Evolutionary conservation across 2,113 vertebrate species (phyloP).

Genomic region (Oncorhynchus kisutch): DNA sequence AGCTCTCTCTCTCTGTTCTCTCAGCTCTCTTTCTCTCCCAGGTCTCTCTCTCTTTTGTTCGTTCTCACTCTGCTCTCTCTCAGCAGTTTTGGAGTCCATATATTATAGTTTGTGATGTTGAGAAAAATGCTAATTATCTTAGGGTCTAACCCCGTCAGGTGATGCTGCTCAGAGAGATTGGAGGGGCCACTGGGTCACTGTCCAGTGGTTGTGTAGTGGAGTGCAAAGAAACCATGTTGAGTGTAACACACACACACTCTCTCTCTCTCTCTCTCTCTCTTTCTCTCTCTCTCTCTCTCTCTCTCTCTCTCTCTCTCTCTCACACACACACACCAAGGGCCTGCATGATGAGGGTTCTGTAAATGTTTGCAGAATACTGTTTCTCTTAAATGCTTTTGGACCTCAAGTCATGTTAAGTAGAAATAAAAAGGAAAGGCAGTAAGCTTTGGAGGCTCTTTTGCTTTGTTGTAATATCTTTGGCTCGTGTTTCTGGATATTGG

Average conservation of each 20-base stretch:
- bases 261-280: not conserved
- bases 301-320: too few species aligned
- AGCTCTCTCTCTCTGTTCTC: constrained; percentile 43
- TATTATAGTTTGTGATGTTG: not conserved
- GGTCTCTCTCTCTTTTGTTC: too few species aligned
- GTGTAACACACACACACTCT: constrained; percentile 18
- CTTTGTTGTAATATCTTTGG: constrained; percentile 60
- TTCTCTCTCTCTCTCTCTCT: not conserved
- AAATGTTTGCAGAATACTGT: constrained; percentile 84
- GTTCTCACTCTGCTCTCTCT: constrained; percentile 45
- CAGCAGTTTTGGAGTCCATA: constrained; percentile 79
- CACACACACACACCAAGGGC: constrained; percentile 21
- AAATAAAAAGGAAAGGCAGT: constrained; percentile 44
- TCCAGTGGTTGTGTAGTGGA: constrained; percentile 17
- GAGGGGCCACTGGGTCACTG: constrained; percentile 14
- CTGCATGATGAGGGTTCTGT: constrained; percentile 58
- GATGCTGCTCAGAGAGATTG: constrained; percentile 4
- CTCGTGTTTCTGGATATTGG: constrained; percentile 42
- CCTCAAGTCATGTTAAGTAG: constrained; percentile 66
- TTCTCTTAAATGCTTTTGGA: constrained; percentile 70
- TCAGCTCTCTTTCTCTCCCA: too few species aligned
- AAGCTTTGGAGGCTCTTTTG: constrained; percentile 31
- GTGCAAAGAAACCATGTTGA: not conserved
- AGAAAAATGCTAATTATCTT: constrained; percentile 60
- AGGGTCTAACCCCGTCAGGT: constrained; percentile 40